Base-by-base conservation (phyloP, 2,888 invertebrate species). In the Abscondita cerata region DNA sequence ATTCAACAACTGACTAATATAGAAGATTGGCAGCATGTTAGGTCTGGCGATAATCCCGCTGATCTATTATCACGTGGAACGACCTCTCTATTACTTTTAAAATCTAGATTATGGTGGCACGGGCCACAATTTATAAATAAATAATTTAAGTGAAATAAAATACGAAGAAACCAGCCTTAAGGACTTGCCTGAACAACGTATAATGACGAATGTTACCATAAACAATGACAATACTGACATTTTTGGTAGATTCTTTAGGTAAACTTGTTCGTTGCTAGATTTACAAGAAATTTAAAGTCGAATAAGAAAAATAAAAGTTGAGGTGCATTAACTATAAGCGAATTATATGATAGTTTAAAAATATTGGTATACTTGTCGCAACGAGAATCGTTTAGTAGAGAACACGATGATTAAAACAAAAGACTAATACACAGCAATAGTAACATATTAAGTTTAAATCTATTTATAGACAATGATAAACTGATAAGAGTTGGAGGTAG, bases 181-280 rank as follows among this genome's bases (percentile, higher is more conserved):
- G 6, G 34, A 50, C 12, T 15, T 50, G n/a, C 25, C 25, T 25
- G 25, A 25, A 6, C 25, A 25, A 25, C 25, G 25, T 25, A 6
- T 25, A 25, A 25, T 25, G 2, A 25, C 25, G 2, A 25, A 25
- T 25, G 25, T 25, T 25, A 25, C 2, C 6, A 6, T 25, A 25
- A 25, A 25, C 25, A 25, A 25, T 25, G 25, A 25, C 25, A 25
- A 25, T 25, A 25, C 25, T 6, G 20, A 31, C 3, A 48, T 31
- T n/a, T 15, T 19, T 40, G 13, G 13, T 11, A 52, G 34, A 20
- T 13, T 33, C 12, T n/a, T 18, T 46, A 8, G 12, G 11, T 12
- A 59, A 33, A 18, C 8, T 53, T 36, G n/a, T 18, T 25, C 16
- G 44, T 16, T 13, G 16, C 12, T 40, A 19, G 59, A 16, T 59